phyloP scores from a whole-genome alignment of 2,113 vertebrate genomes.

The Martes martes region DNA sequence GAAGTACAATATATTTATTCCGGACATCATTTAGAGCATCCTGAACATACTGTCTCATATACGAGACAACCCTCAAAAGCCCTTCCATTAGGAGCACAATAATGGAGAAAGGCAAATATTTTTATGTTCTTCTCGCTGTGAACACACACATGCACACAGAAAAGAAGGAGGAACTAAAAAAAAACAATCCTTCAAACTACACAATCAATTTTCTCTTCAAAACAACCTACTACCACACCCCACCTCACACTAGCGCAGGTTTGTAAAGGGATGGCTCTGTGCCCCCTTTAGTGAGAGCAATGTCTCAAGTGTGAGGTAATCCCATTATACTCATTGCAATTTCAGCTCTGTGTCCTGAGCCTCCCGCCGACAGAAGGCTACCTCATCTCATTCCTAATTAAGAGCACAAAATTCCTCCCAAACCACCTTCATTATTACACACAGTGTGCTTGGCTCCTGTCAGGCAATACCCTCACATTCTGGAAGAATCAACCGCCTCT shows the following conservation, averaged over 20 bases:
- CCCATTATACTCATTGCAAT: conserved; percentile 51
- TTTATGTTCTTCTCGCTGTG: background rate
- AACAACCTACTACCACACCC: background rate
- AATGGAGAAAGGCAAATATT: conserved; percentile 4
- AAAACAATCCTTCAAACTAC: background rate
- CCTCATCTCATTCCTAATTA: conserved; percentile 70
- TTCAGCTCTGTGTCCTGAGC: conserved; percentile 44
- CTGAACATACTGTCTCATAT: conserved; percentile 10
- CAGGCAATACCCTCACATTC: conserved; percentile 50
- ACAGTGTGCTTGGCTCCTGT: conserved; percentile 5
- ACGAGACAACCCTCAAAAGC: conserved; percentile 35
- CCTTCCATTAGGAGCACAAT: background rate
- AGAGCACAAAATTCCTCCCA: conserved; percentile 63
- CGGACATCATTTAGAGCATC: conserved; percentile 25
- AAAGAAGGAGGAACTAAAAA: background rate
- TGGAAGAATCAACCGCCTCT: conserved; percentile 53
- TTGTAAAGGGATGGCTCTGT: background rate
- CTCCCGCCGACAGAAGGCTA: conserved; percentile 51
- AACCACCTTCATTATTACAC: conserved; percentile 68
- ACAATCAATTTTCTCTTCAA: background rate
- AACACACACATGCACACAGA: background rate
- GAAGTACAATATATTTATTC: conserved; percentile 53
- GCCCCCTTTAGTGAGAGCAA: background rate
- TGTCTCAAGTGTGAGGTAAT: conserved; percentile 62
- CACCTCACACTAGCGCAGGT: background rate